Percentiles rank a stretch among this genome's conserved stretches.
These are phyloP conservation scores for Drosophila phalerata DNA, from an alignment of 2,888 invertebrate species.

Conservation along the genomic window DNA sequence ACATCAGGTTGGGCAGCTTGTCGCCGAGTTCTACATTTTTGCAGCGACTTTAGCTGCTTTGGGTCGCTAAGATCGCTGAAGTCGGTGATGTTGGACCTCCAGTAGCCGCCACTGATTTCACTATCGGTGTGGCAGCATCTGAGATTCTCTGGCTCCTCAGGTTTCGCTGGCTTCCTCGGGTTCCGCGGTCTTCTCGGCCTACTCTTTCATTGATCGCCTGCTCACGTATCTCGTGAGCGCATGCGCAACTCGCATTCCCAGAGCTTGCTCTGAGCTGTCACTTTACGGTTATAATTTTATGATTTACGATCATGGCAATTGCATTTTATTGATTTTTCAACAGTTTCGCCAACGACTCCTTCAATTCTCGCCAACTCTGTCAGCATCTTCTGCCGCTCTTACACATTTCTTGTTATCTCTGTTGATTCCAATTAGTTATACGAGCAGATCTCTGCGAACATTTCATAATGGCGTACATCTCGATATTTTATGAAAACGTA, in stretches of 20 bases:
- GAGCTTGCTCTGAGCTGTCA: slow-evolving; percentile 76
- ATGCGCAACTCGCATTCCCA: slow-evolving; percentile 72
- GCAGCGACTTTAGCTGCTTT: not conserved
- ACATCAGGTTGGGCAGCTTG: slow-evolving; percentile 50
- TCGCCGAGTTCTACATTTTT: slow-evolving; percentile 31
- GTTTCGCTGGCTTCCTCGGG: not conserved
- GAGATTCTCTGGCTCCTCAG: not conserved
- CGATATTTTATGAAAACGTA: slow-evolving; percentile 1
- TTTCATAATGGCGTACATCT: slow-evolving; percentile 25
- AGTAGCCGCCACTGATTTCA: slow-evolving; percentile 54
- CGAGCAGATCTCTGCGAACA: slow-evolving; percentile 6
- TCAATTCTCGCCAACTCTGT: slow-evolving; percentile 35
- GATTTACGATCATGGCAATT: slow-evolving; percentile 83
- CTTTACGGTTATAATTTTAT: slow-evolving; percentile 83
- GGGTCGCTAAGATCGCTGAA: not conserved
- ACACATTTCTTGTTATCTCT: slow-evolving; percentile 24
- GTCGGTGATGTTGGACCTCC: slow-evolving; percentile 49
- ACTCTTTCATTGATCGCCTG: slow-evolving; percentile 62
- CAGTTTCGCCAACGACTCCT: slow-evolving; percentile 61
- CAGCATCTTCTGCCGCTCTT: slow-evolving; percentile 4
- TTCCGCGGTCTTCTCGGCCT: not conserved
- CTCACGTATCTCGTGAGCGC: slow-evolving; percentile 74
- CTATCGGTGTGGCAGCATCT: slow-evolving; percentile 65
- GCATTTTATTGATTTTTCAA: slow-evolving; percentile 83
- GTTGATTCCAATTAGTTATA: slow-evolving; percentile 31